Conservation (phyloP, 2,113 vertebrate genomes). For the Ivindomyrus marchei region DNA sequence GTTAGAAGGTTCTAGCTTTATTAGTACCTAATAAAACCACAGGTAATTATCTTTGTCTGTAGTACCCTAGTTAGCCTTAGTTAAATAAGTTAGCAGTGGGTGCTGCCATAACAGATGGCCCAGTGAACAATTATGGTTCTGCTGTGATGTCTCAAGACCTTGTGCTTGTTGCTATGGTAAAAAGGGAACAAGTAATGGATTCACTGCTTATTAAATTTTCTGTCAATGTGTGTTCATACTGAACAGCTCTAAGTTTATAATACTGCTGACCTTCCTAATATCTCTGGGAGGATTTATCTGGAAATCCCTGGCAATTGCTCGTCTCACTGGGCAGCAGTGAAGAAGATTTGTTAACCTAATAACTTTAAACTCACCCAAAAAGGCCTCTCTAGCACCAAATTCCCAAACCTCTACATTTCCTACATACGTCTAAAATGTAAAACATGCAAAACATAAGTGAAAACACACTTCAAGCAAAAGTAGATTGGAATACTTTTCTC, state of each 20-base stretch:
- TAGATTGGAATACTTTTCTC: neutral
- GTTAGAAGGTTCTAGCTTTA: conserved; percentile 31
- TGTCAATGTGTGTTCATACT: conserved; percentile 66
- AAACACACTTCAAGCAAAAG: conserved; percentile 10
- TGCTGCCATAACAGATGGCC: conserved; percentile 85
- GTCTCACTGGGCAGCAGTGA: conserved; percentile 43
- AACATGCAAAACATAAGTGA: conserved; percentile 37
- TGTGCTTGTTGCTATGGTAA: conserved; percentile 69
- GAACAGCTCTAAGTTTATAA: conserved; percentile 59
- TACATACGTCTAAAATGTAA: conserved; percentile 51
- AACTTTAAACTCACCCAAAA: conserved; percentile 42
- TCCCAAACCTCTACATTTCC: conserved; percentile 55
- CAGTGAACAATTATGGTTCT: conserved; percentile 82
- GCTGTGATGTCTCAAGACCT: conserved; percentile 65
- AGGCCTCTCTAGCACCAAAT: conserved; percentile 31
- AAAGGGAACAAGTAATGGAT: conserved; percentile 62
- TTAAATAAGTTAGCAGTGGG: conserved; percentile 71
- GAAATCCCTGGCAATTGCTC: conserved; percentile 59
- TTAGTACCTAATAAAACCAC: conserved; percentile 29
- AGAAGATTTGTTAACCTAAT: conserved; percentile 58
- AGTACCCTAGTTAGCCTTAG: conserved; percentile 43
- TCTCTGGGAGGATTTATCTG: conserved; percentile 60
- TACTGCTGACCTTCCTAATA: conserved; percentile 54
- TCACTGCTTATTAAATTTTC: conserved; percentile 70
- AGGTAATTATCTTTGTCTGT: conserved; percentile 45